Percentiles rank a stretch among this genome's conserved stretches.
Evolutionary conservation across 2,797 vertebrate genomes (phyloP).

Genomic region (Sebastes reedi): DNA sequence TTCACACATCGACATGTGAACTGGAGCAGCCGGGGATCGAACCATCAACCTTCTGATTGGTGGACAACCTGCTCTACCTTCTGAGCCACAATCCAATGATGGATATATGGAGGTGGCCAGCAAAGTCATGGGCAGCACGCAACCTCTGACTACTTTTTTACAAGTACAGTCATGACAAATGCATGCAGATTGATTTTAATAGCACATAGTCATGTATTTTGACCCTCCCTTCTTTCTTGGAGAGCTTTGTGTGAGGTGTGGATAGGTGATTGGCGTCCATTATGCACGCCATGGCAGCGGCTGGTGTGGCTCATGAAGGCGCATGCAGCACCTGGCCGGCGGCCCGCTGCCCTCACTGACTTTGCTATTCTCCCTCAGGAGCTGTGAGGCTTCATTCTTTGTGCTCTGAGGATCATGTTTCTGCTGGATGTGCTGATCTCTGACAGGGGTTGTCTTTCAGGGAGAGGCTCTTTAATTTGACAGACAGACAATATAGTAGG

Average conservation of each 20-base stretch:
- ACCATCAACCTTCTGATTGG: too few species aligned
- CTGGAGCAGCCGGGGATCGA: too few species aligned
- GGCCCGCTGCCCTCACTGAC: constrained; percentile 30
- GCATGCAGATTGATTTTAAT: neutral
- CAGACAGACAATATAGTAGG: constrained; percentile 15
- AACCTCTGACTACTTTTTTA: constrained; percentile 10
- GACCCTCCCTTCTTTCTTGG: neutral
- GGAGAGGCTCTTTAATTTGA: constrained; percentile 47
- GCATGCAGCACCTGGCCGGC: constrained; percentile 50
- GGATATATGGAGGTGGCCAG: constrained; percentile 9
- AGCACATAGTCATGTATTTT: neutral
- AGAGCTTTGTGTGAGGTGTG: neutral
- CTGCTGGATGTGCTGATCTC: constrained; percentile 52
- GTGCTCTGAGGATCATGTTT: constrained; percentile 53
- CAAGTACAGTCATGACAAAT: neutral
- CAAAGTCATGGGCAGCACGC: neutral
- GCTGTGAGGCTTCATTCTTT: constrained; percentile 27
- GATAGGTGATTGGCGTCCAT: constrained; percentile 3
- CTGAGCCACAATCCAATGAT: constrained; percentile 30
- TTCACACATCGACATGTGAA: too few species aligned
- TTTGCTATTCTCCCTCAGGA: constrained; percentile 27
- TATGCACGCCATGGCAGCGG: constrained; percentile 28
- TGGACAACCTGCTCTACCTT: too few species aligned
- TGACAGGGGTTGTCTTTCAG: constrained; percentile 59
- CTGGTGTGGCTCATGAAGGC: constrained; percentile 23